phyloP scores from a whole-genome alignment of 2,888 invertebrate species.

The Caenorhabditis macrosperma region DNA sequence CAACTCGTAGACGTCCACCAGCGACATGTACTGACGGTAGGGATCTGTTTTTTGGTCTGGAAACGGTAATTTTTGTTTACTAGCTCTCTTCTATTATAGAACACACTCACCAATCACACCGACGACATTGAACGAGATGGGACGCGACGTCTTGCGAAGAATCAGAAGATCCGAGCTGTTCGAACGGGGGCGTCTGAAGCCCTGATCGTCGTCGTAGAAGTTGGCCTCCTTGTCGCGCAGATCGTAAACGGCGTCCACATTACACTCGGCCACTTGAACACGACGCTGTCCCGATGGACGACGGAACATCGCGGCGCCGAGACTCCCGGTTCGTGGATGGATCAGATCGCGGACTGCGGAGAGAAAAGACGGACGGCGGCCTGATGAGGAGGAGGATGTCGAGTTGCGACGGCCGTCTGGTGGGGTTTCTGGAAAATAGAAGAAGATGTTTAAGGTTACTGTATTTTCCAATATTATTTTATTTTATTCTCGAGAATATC shows the following conservation, averaged over 20 bases:
- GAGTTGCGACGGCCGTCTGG: conserved; percentile 26
- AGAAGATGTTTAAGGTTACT: not conserved
- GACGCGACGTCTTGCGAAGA: conserved; percentile 71
- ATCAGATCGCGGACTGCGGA: conserved; percentile 36
- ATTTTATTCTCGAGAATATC: too few relatives aligned
- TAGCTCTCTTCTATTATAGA: not conserved
- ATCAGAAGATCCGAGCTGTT: conserved; percentile 71
- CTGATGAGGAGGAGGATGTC: not conserved
- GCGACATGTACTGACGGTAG: conserved; percentile 72
- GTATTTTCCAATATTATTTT: not conserved
- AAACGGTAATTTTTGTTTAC: conserved; percentile 1
- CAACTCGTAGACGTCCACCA: conserved; percentile 69
- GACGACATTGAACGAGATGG: conserved; percentile 71
- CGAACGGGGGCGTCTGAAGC: conserved; percentile 68
- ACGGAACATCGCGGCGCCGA: conserved; percentile 52
- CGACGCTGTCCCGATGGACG: too few relatives aligned
- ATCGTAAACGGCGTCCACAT: conserved; percentile 66
- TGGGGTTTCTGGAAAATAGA: conserved; percentile 20
- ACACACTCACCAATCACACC: conserved; percentile 67
- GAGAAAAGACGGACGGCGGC: conserved; percentile 50
- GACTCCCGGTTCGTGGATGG: conserved; percentile 49
- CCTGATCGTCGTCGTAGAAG: conserved; percentile 68
- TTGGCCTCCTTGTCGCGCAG: conserved; percentile 59
- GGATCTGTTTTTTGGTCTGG: conserved; percentile 67
- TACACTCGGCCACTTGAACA: conserved; percentile 52